Evolutionary conservation across 1,140 invertebrate genomes (phyloP), one percentile per base, ranked within the genome.

Genomic region (Ceratoteleas bidentatus): DNA sequence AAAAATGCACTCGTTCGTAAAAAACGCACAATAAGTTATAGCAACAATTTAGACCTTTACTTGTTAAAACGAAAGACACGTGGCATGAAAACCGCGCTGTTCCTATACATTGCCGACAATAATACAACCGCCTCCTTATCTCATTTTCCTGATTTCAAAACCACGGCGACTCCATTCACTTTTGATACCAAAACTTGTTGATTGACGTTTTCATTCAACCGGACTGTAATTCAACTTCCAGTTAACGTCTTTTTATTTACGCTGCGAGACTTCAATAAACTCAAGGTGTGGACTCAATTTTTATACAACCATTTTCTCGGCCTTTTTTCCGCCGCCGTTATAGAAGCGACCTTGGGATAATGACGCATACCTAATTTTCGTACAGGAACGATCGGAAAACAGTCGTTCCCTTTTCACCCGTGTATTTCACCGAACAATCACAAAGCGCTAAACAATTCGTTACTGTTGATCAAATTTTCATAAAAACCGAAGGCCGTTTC

Each of bases 321-420:
- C 36, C 11, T 52, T 43, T 53, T 53, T 16, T 50, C 45, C 45
- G 6, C 7, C 14, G 11, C 47, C 34, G 3, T 47, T 14, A 47
- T 33, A 33, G 24, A 33, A 33, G 38, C 13, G 68, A 36, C 68
- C 68, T 70, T 70, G 68, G 8, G 4, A 61, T 70, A 70, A 70
- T 53, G 68, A 62, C 15, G 50, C 50, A 40, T 47, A 47, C 11
- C 9, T 32, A 40, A 56, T 69, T 38, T 40, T 58, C 3, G 0
- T 38, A 62, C 38, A 32, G 15, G 13, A 34, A 47, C 40, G 11
- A 5, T 11, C 6, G 34, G 14, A n/a, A n/a, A 69, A 57, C 16
- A 49, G 16, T 32, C 36, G 34, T 16, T 68, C 58, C 45, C 36
- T 43, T 50, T 70, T 45, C 47, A 52, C 60, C 14, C 34, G 45